Evolutionary conservation across 2,888 invertebrate genomes (phyloP).

Genomic region (Ctenicera cuprea): DNA sequence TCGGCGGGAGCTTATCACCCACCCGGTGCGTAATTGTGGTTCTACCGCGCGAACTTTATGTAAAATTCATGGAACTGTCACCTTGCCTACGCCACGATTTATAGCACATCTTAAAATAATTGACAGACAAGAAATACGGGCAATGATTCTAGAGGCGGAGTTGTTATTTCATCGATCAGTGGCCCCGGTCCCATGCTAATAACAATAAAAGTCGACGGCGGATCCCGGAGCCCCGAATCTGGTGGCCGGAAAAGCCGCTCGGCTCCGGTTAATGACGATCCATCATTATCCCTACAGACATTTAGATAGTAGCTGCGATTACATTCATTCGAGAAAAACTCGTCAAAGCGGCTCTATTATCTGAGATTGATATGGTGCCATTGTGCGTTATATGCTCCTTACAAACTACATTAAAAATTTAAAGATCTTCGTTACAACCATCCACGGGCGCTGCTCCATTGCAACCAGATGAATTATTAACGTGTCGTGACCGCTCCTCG

Average conservation of each 20-base stretch:
- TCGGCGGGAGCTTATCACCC: constrained; percentile 45
- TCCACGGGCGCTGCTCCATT: constrained; percentile 13
- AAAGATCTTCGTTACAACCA: constrained; percentile 25
- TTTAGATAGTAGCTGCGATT: constrained; percentile 49
- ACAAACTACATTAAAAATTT: constrained; percentile 34
- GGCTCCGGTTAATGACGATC: constrained; percentile 50
- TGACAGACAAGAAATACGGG: constrained; percentile 65
- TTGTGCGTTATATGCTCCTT: constrained; percentile 37
- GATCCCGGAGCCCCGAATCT: constrained; percentile 29
- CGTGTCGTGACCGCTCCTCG: constrained; percentile 47
- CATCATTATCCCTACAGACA: constrained; percentile 50
- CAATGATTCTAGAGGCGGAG: constrained; percentile 54
- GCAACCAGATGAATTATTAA: constrained; percentile 34
- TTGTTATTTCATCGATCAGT: constrained; percentile 60
- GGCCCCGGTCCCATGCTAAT: constrained; percentile 48
- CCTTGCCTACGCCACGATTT: constrained; percentile 65
- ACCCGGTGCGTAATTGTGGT: constrained; percentile 65
- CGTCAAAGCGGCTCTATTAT: constrained; percentile 47
- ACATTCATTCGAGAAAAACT: constrained; percentile 46
- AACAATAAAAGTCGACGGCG: constrained; percentile 47
- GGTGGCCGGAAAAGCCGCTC: constrained; percentile 45
- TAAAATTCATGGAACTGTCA: constrained; percentile 70
- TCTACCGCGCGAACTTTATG: constrained; percentile 64
- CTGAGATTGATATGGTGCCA: constrained; percentile 42
- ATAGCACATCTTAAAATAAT: constrained; percentile 68